These are phyloP conservation scores for Mastacembelus armatus DNA, from an alignment of 2,797 vertebrate species.

Conservation along the genomic window DNA sequence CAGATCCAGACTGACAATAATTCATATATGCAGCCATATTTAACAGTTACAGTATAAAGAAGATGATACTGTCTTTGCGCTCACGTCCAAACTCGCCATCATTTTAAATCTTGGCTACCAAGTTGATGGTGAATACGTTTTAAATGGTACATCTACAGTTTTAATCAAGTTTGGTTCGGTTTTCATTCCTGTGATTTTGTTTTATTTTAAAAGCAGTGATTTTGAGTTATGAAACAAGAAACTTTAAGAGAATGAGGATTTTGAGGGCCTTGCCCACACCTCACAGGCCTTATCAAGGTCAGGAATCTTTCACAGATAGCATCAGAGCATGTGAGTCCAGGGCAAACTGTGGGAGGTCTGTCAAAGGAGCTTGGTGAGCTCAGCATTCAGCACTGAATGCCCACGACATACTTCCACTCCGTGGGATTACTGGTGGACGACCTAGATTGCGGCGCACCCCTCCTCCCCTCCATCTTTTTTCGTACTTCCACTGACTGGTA, in stretches of 20 bases:
- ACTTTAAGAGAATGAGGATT: not conserved
- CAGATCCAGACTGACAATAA: not conserved
- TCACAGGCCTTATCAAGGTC: constrained; percentile 4
- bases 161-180: no score
- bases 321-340: constrained; percentile 36
- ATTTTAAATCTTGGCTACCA: not conserved
- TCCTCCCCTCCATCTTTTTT: constrained; percentile 39
- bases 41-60: not conserved
- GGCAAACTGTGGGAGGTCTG: constrained; percentile 16
- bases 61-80: not conserved
- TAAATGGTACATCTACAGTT: no score
- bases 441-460: constrained; percentile 65
- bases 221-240: not conserved
- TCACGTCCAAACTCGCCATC: not conserved
- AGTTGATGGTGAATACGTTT: not conserved
- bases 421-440: constrained; percentile 73
- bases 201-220: not conserved
- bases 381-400: constrained; percentile 56
- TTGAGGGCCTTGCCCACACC: not conserved
- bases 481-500: constrained; percentile 42
- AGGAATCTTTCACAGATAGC: constrained; percentile 27
- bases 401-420: constrained; percentile 63
- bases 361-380: constrained; percentile 49
- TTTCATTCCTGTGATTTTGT: not conserved
- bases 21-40: not conserved